Conservation (phyloP, 2,797 vertebrate genomes). For the Neosilurus mollespiculum region DNA sequence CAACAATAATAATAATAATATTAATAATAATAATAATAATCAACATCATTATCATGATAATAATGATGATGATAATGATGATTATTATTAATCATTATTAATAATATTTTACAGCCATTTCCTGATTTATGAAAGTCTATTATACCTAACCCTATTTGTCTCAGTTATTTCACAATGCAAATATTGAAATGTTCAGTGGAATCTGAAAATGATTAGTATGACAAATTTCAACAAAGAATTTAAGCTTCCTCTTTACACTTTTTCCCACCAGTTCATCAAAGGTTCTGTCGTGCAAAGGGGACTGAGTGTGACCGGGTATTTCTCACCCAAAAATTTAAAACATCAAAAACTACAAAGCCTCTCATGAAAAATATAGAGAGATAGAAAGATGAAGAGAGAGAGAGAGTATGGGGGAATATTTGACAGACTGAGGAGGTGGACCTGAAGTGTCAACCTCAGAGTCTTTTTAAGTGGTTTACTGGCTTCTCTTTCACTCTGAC, state of each 20-base stretch:
- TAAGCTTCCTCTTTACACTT: slow-evolving; percentile 31
- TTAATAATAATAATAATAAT: background rate
- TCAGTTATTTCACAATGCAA: background rate
- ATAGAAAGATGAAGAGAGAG: slow-evolving; percentile 31
- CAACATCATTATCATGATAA: no score
- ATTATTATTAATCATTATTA: no score
- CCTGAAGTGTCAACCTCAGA: slow-evolving; percentile 79
- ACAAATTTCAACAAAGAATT: slow-evolving; percentile 38
- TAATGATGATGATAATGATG: background rate
- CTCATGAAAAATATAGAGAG: slow-evolving; percentile 61
- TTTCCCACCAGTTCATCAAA: slow-evolving; percentile 51
- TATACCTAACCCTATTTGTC: background rate
- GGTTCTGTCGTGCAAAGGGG: slow-evolving; percentile 27
- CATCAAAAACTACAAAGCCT: slow-evolving; percentile 42
- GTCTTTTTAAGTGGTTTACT: slow-evolving; percentile 79
- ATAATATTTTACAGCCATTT: background rate
- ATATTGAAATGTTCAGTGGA: background rate
- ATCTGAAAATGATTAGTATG: slow-evolving; percentile 27
- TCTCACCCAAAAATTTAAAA: slow-evolving; percentile 39
- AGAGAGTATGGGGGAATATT: slow-evolving; percentile 72
- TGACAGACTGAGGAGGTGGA: slow-evolving; percentile 68
- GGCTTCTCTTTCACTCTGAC: slow-evolving; percentile 76
- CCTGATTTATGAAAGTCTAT: background rate
- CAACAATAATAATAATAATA: background rate
- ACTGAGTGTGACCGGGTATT: slow-evolving; percentile 37